Base-by-base conservation (phyloP, 1,140 invertebrate genomes). In the Cotesia glomerata region DNA sequence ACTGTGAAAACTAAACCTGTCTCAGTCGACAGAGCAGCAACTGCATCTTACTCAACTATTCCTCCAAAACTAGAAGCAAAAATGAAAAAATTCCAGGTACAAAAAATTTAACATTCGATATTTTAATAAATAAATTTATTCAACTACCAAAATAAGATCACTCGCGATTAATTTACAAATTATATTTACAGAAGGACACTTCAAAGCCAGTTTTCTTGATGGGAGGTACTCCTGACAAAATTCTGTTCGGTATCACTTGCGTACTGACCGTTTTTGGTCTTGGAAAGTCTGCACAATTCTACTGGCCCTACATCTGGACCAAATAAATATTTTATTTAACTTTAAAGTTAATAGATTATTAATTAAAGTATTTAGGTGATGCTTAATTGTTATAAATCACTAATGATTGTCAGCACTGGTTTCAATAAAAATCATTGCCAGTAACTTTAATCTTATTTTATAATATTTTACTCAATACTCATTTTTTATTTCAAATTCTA, bases 191-290 rank as follows among this genome's bases (percentile, higher is more conserved):
- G 88, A 80, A 77, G 78, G 81, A 85, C 0, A 75, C 88, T 75
- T 78, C 85, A 59, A 78, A 82, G 3, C 87, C 87, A 3, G 80
- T 88, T 0, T 89, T 85, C 75, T 71, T 87, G 56, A 85, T 88
- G 64, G 86, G 83, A 61, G 89, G 89, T 51, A 81, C 78, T 7
- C 76, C 81, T n/a, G 89, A 90, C 74, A 81, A 71, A 69, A 72
- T 89, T 35, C 69, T 89, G 3, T 87, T 87, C 72, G 84, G 86
- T 16, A 34, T 87, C 0, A 87, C 85, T 2, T 62, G 85, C 71
- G 74, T 75, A 59, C 4, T 14, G 13, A 18, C 16, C 13, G 9
- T 56, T 56, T 2, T 18, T 56, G n/a, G 52, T 14, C 52, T 56
- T 14, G n/a, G n/a, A 56, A 16, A 14, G 52, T 18, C 5, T 14